Base-by-base conservation (phyloP, 2,888 invertebrate genomes). In the Furcula furcula region DNA sequence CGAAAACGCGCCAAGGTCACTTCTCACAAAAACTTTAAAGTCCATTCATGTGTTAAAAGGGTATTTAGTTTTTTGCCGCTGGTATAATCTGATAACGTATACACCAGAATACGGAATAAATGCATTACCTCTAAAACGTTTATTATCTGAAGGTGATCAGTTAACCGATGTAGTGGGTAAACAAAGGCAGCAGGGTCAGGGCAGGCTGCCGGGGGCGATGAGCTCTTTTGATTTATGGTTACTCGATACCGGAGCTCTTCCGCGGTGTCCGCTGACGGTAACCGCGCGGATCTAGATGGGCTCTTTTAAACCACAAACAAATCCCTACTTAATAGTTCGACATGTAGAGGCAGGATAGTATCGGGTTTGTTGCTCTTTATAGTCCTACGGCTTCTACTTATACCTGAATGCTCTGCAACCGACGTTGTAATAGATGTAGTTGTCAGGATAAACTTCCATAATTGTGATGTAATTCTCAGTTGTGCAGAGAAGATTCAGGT, bases 231-330 rank as follows among this genome's bases (percentile, higher is more conserved):
- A 85, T 85, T 85, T 86, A 85, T 81, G 74, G 65, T 60, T 59
- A 57, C 69, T 71, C 70, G 82, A 81, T 79, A 81, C 68, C 68
- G 67, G 69, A 81, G 80, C 77, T 75, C 82, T 84, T 86, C 84
- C 85, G 83, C 67, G 72, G 80, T 79, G 74, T 78, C 75, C 70
- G 72, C 66, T 83, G 76, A 75, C 77, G 70, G 68, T 61, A 63
- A 75, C 78, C 77, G 70, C 77, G 72, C 65, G 58, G 67, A 70
- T 68, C 64, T 68, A 55, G 61, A 52, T 58, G 62, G 49, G 42
- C 62, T 65, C 70, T 68, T 69, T 60, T 65, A 66, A 67, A 66
- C 67, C 64, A 55, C 63, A 48, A 54, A 47, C 58, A 57, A 65
- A 49, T 46, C 51, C 46, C 43, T 49, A 42, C 46, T 40, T 49